These are phyloP conservation scores for Smutsia gigantea DNA, from an alignment of 2,797 vertebrate genomes.

Conservation along the genomic window DNA sequence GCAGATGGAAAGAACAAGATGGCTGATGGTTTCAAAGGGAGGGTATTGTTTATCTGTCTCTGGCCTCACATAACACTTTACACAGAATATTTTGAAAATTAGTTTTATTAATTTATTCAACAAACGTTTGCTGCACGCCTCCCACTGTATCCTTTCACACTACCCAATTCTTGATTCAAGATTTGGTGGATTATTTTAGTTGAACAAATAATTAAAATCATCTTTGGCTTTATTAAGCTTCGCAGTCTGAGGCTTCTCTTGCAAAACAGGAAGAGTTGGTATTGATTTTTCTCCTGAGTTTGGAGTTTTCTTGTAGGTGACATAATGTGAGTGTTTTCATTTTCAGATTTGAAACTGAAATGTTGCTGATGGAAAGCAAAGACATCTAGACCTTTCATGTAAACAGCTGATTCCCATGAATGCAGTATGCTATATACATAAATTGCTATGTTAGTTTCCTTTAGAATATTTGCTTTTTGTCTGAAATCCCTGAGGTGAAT, in stretches of 20 bases:
- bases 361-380: background rate
- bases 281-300: background rate
- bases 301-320: background rate
- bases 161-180: background rate
- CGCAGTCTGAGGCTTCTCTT: background rate
- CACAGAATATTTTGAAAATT: background rate
- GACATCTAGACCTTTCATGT: background rate
- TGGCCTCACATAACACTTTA: background rate
- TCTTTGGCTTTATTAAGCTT: background rate
- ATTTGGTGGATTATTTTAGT: background rate
- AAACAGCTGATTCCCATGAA: background rate
- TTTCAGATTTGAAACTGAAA: background rate
- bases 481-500: background rate
- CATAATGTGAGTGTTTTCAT: background rate
- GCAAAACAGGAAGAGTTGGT: no score
- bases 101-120: background rate
- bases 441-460: background rate
- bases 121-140: background rate
- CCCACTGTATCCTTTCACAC: background rate
- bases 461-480: background rate
- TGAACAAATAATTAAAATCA: background rate
- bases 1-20: background rate
- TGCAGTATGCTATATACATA: background rate
- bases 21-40: background rate
- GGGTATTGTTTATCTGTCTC: background rate